Evolutionary conservation across 2,113 vertebrate species (phyloP), one percentile per base, ranked within the genome.

Genomic region (Bolborhynchus lineola): DNA sequence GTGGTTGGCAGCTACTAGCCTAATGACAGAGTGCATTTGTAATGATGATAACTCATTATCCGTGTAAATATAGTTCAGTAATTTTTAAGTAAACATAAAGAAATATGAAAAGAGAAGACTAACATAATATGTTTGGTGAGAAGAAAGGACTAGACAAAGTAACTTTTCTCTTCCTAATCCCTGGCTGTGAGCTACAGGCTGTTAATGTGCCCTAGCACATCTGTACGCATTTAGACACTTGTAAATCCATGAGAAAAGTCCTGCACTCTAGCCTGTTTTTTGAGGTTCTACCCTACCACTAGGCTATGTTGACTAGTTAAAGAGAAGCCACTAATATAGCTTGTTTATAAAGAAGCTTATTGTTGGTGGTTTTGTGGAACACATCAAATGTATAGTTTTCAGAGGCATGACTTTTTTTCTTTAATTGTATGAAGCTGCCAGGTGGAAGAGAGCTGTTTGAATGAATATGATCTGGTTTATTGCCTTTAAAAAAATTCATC

Each of bases 321-420:
- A 91, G 60, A 23, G 53, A 95, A 90, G 85, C 68, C 85, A 83
- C 82, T 90, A 72, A 91, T 92, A 90, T 72, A 62, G 71, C 41
- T 46, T 77, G 50, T 82, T 96, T 88, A 67, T 92, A 90, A 72
- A 67, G 59, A 87, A 63, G 50, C 59, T 86, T 78, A 47, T 81
- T 91, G 26, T 50, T 88, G 37, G 75, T 88, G 85, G 84, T 94
- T 94, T 94, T 94, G 59, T 85, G 60, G 92, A 96, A 70, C 23
- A 65, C 31, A 69, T 69, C 41, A 80, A 82, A 31, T 49, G 16
- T 29, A 29, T 7, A 37, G 57, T 79, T 90, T 91, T 65, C 62
- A 94, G 39, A 77, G 29, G 19, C 62, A 29, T 19, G 13, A 13
- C 23, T 75, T 50, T 25, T 72, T 71, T 85, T 28, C 13, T 91